Evolutionary conservation across 2,113 vertebrate species (phyloP).

Genomic region (Coptodon bakossiorum): DNA sequence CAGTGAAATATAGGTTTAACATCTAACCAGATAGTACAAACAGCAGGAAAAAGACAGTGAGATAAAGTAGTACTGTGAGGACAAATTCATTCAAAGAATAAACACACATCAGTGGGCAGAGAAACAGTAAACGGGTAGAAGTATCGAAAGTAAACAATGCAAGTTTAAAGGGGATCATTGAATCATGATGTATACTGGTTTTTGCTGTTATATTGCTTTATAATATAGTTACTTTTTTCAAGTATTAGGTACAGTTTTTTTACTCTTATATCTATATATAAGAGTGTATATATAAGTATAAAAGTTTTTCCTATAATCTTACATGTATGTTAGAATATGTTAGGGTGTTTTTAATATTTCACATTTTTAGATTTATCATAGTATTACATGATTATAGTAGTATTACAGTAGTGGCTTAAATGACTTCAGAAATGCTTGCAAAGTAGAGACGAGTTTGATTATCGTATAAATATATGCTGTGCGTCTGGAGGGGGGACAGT

Average conservation of each 20-base stretch:
- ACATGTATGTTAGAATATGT: neutral
- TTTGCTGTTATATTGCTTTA: neutral
- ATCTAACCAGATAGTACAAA: neutral
- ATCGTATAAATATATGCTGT: neutral
- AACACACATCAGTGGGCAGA: neutral
- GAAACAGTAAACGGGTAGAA: neutral
- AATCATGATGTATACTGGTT: neutral
- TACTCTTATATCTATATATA: neutral
- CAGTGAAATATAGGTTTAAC: neutral
- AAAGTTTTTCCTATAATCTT: neutral
- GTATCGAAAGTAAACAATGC: neutral
- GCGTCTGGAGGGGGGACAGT: fast-evolving
- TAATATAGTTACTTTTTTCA: neutral
- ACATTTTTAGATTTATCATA: neutral
- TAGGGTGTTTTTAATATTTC: neutral
- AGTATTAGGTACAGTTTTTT: neutral
- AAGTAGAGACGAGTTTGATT: neutral
- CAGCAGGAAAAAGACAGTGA: neutral
- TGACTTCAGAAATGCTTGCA: neutral
- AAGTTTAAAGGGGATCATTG: neutral
- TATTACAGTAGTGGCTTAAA: neutral
- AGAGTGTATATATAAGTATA: neutral
- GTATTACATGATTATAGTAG: neutral
- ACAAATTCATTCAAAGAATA: neutral
- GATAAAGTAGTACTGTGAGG: neutral